Evolutionary conservation across 1,140 invertebrate genomes (phyloP).

Genomic region (Lamellibrachia luymesi): DNA sequence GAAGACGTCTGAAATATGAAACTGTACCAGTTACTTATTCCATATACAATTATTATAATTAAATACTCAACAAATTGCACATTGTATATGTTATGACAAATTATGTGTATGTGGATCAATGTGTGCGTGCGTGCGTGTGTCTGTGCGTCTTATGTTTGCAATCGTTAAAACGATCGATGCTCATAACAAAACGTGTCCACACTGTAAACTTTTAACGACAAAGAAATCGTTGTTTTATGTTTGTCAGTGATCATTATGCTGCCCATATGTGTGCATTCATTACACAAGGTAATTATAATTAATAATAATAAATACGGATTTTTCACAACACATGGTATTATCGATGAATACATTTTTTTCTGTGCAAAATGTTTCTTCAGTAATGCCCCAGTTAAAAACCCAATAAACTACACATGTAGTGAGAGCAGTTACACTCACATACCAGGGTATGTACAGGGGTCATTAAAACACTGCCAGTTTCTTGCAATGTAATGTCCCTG

Average conservation of each 20-base stretch:
- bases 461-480: neutral
- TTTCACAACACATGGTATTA: neutral
- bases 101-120: too few relatives aligned
- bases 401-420: neutral
- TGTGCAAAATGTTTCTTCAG: neutral
- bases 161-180: too few relatives aligned
- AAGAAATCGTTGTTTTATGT: neutral
- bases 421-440: neutral
- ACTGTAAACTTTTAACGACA: neutral
- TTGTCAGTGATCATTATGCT: neutral
- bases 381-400: neutral
- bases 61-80: neutral
- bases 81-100: neutral
- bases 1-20: neutral
- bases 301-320: too few relatives aligned
- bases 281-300: neutral
- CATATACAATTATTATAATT: neutral
- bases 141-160: too few relatives aligned
- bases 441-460: neutral
- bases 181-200: neutral
- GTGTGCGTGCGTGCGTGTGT: too few relatives aligned
- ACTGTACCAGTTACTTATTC: neutral
- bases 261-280: neutral
- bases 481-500: neutral
- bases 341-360: neutral